Percentiles rank a stretch among this genome's conserved stretches.
These are phyloP conservation scores for Sinocyclocheilus grahami DNA, from an alignment of 2,113 vertebrate species.

Conservation along the genomic window DNA sequence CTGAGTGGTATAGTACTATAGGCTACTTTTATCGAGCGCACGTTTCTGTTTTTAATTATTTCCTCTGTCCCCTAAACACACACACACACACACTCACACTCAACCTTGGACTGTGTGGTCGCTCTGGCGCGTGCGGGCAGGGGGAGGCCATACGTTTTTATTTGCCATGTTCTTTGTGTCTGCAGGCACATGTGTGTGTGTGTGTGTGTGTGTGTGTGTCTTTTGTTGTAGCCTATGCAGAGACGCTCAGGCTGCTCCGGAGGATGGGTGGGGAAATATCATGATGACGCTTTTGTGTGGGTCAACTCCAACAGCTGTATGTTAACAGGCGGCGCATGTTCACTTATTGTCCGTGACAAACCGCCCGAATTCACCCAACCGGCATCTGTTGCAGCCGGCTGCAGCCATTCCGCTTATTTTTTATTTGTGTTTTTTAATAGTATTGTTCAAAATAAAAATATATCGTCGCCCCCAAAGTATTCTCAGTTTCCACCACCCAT, in stretches of 20 bases:
- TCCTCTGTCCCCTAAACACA: not conserved
- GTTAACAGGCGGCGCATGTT: constrained; percentile 76
- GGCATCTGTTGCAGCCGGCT: constrained; percentile 49
- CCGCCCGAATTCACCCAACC: constrained; percentile 56
- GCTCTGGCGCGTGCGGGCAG: constrained; percentile 46
- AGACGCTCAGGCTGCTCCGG: not conserved
- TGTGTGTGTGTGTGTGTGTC: constrained; percentile 15
- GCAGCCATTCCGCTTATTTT: not conserved
- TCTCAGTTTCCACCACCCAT: too few relatives aligned
- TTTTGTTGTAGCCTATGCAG: not conserved
- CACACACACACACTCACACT: not conserved
- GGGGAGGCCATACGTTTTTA: constrained; percentile 12
- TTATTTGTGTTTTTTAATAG: not conserved
- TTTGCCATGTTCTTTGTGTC: constrained; percentile 31
- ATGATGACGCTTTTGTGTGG: constrained; percentile 68
- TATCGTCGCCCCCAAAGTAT: too few relatives aligned
- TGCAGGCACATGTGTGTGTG: constrained; percentile 1
- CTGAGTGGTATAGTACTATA: not conserved
- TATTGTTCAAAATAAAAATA: too few relatives aligned
- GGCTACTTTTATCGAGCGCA: not conserved
- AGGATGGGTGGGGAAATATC: constrained; percentile 44
- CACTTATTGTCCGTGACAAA: constrained; percentile 55
- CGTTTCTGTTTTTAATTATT: not conserved
- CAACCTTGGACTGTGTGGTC: constrained; percentile 11
- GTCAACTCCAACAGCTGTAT: constrained; percentile 79